Base-by-base conservation (phyloP, 2,113 vertebrate species). In the Elephantulus edwardii region DNA sequence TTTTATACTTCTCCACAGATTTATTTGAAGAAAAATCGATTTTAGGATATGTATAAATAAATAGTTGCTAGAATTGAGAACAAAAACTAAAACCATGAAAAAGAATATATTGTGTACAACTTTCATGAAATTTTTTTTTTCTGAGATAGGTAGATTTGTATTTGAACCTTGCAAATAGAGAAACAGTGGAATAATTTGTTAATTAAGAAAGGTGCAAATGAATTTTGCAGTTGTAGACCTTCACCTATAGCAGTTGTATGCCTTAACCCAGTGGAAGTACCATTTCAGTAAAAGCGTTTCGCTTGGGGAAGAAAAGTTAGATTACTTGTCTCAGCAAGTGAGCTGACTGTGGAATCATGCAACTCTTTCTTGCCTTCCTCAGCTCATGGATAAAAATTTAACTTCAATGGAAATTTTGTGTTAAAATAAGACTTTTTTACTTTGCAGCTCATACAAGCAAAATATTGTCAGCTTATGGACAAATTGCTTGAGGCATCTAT, bases 401-500 rank as follows among this genome's bases (percentile, higher is more conserved):
- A 84, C 94, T 85, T 94, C n/a, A 20, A 28, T 91, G 71, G 84
- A 52, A 22, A 30, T 64, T 95, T 83, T 81, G 7, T 3, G 81
- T 90, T 94, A 90, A 81, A 88, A 86, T 91, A 89, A 84, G 0
- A 5, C 8, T 8, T 42, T 88, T 71, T 50, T 91, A 48, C 96
- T 96, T 95, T 95, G 91, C 85, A 94, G 80, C 75, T 79, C 95
- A 95, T 91, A 89, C 92, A 91, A 85, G 95, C 94, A 94, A 95
- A 89, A 91, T 83, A 42, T 94, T 96, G 95, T 97, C 95, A 95
- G 92, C 75, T 92, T 89, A 33, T 56, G 96, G 97, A 97, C 97
- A 96, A 95, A 96, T 95, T 93, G 96, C 96, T 97, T 40, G 95
- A 93, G 95, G 95, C 96, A 72, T 79, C 77, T 83, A 74, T n/a